Conservation (phyloP, 2,113 vertebrate species). For the Himantopus leucocephalus region DNA sequence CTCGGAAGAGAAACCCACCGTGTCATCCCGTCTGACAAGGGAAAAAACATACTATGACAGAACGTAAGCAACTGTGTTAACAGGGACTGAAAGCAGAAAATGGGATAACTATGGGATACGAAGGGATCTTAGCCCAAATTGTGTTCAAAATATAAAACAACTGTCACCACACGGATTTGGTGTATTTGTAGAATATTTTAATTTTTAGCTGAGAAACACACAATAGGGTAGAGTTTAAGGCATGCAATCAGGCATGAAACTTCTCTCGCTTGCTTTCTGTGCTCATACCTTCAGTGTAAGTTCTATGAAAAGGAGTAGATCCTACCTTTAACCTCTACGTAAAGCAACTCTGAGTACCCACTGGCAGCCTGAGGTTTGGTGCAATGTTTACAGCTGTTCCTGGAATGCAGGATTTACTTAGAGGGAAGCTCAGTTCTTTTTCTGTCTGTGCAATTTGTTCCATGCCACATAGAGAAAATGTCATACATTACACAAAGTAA, state of each 20-base stretch:
- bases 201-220: conserved; percentile 51
- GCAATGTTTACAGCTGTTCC: not conserved
- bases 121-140: not conserved
- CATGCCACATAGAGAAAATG: not conserved
- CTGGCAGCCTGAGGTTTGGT: not conserved
- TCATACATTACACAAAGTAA: not conserved
- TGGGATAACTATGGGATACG: not conserved
- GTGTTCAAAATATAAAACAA: not conserved
- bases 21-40: not conserved
- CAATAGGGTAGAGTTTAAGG: conserved; percentile 13
- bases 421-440: not conserved
- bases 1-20: not conserved
- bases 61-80: not conserved
- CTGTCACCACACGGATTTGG: not conserved
- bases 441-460: not conserved
- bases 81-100: not conserved
- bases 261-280: not conserved
- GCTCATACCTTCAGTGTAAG: not conserved
- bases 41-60: not conserved
- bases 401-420: not conserved
- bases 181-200: not conserved
- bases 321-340: not conserved
- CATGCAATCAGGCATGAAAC: not conserved
- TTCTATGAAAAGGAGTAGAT: not conserved
- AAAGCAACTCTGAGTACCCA: not conserved